Evolutionary conservation across 2,888 invertebrate species (phyloP).

Genomic region (Eurytoma adleriae): DNA sequence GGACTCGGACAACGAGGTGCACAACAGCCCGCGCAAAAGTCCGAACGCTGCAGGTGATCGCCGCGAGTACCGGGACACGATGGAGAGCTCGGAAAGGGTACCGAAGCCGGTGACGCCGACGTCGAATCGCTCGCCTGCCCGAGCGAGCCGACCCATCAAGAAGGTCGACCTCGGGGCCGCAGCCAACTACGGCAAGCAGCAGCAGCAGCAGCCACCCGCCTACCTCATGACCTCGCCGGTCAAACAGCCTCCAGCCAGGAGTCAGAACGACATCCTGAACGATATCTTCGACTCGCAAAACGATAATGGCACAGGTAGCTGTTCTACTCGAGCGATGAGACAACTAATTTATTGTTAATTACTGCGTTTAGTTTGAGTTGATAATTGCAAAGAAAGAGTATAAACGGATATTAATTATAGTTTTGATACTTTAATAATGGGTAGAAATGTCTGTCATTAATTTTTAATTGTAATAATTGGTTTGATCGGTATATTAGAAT

Average conservation of each 20-base stretch:
- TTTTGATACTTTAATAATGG: no score
- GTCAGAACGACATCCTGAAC: conserved; percentile 68
- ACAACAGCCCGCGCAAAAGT: conserved; percentile 74
- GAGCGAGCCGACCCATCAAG: conserved; percentile 76
- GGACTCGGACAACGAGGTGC: conserved; percentile 83
- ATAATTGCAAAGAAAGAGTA: no score
- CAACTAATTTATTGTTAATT: no score
- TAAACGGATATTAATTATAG: no score
- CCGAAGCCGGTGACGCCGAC: conserved; percentile 69
- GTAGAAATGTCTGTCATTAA: no score
- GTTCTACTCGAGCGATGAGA: no score
- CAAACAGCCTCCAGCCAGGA: conserved; percentile 63
- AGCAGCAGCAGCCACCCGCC: conserved; percentile 14
- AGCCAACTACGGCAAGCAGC: conserved; percentile 81
- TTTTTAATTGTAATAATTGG: no score
- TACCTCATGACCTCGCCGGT: conserved; percentile 64
- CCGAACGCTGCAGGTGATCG: conserved; percentile 64
- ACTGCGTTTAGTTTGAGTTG: no score
- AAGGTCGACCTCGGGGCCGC: conserved; percentile 84
- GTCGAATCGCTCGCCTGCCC: conserved; percentile 73
- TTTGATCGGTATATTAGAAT: no score
- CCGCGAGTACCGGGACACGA: conserved; percentile 78
- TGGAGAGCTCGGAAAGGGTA: conserved; percentile 70
- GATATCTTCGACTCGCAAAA: conserved; percentile 72
- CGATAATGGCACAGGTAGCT: conserved; percentile 60